These are phyloP conservation scores for Apamea sordens DNA, from an alignment of 2,888 invertebrate species.

Conservation along the genomic window DNA sequence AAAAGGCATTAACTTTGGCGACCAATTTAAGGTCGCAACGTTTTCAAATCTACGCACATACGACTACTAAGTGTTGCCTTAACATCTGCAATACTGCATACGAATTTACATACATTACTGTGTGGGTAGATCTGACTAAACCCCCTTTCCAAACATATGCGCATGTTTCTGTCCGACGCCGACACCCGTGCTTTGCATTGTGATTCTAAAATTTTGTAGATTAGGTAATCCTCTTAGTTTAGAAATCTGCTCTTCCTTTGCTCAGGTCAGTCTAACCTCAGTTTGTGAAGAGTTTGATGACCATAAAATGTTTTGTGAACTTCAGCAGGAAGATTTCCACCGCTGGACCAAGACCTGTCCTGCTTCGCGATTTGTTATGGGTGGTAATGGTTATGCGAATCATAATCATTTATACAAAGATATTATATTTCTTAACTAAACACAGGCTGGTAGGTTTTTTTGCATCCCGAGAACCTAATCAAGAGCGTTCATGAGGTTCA, in stretches of 20 bases:
- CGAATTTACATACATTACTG: slow-evolving; percentile 75
- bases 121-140: slow-evolving; percentile 63
- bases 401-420: neutral
- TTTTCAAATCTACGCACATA: slow-evolving; percentile 57
- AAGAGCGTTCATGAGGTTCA: neutral
- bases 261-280: slow-evolving; percentile 34
- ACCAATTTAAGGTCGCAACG: slow-evolving; percentile 35
- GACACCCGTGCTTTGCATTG: slow-evolving; percentile 73
- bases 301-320: neutral
- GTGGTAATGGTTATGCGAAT: neutral
- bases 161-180: slow-evolving; percentile 27
- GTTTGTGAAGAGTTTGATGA: neutral
- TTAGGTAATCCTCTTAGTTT: slow-evolving; percentile 73
- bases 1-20: slow-evolving; percentile 21
- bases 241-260: slow-evolving; percentile 70
- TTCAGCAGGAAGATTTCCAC: neutral
- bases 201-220: slow-evolving; percentile 73
- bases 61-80: slow-evolving; percentile 60
- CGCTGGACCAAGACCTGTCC: neutral
- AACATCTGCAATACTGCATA: slow-evolving; percentile 73
- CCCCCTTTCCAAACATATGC: slow-evolving; percentile 73
- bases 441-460: neutral
- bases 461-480: neutral
- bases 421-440: neutral
- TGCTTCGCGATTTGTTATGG: neutral